A percentile compares a stretch with the other conserved stretches of the same genome.
Conservation (phyloP, 1,140 invertebrate genomes). For the Olivierus martensii region DNA sequence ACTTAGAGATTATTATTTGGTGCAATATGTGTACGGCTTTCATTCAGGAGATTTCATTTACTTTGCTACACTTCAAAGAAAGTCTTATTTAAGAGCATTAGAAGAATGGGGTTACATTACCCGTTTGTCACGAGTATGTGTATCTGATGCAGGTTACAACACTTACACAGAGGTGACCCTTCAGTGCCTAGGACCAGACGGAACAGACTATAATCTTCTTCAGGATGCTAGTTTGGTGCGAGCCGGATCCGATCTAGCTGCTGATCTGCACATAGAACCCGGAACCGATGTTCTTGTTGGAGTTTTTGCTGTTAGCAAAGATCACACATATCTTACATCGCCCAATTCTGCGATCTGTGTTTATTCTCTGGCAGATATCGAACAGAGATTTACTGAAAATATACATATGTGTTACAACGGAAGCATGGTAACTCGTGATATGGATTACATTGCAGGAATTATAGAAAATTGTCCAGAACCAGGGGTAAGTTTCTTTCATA, state of each 20-base stretch:
- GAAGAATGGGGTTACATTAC: conserved; percentile 85
- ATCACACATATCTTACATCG: conserved; percentile 59
- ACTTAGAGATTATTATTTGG: conserved; percentile 72
- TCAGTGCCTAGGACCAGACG: conserved; percentile 50
- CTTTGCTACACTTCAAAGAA: conserved; percentile 89
- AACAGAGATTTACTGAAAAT: conserved; percentile 85
- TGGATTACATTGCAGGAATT: conserved; percentile 77
- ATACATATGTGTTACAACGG: conserved; percentile 95
- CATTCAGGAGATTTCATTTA: conserved; percentile 87
- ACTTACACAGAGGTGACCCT: conserved; percentile 67
- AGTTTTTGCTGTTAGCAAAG: conserved; percentile 66
- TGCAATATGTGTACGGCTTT: conserved; percentile 94
- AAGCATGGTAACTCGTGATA: conserved; percentile 74
- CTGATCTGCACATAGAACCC: conserved; percentile 54
- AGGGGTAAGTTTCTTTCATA: conserved; percentile 39
- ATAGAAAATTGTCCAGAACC: conserved; percentile 75
- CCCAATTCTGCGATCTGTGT: conserved; percentile 53
- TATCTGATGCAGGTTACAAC: conserved; percentile 84
- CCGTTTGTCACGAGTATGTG: conserved; percentile 76
- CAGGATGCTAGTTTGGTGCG: conserved; percentile 75
- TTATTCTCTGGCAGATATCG: conserved; percentile 60
- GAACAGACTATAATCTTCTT: conserved; percentile 65
- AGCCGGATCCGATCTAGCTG: conserved; percentile 52
- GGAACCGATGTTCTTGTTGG: conserved; percentile 50
- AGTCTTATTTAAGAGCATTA: conserved; percentile 60